Evolutionary conservation across 64 coral and sea anemone genomes (phyloP).

Genomic region (Pachyseris speciosa): DNA sequence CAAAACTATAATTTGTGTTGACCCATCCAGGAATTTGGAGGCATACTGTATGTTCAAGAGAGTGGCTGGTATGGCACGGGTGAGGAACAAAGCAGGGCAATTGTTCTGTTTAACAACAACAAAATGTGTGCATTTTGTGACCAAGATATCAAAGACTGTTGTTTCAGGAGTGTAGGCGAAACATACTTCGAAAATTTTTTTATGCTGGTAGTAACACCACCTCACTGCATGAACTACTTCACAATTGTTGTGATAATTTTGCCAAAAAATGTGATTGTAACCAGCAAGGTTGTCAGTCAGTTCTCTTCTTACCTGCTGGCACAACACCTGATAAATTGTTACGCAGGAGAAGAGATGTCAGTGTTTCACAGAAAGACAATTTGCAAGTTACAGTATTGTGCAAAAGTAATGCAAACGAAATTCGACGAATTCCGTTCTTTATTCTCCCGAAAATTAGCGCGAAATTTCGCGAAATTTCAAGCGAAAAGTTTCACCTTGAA

Average conservation of each 20-base stretch:
- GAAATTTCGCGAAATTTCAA: too few species aligned
- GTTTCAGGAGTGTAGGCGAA: constrained; percentile 8
- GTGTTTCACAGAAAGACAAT: constrained; percentile 10
- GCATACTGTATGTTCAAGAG: constrained; percentile 60
- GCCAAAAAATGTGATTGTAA: not conserved
- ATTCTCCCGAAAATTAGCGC: too few species aligned
- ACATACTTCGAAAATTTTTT: constrained; percentile 18
- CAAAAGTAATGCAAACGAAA: too few species aligned
- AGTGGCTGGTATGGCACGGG: constrained; percentile 45
- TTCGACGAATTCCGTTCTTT: too few species aligned
- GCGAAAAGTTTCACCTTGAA: too few species aligned
- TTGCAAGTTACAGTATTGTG: constrained; percentile 30
- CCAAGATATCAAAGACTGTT: constrained; percentile 45
- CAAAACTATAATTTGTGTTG: constrained; percentile 22
- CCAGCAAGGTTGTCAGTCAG: not conserved
- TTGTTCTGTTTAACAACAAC: constrained; percentile 38
- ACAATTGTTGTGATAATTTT: constrained; percentile 2
- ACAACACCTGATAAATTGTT: not conserved
- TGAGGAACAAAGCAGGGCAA: constrained; percentile 46
- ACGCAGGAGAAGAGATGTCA: too few species aligned
- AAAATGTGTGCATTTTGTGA: constrained; percentile 31
- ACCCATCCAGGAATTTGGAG: constrained; percentile 61
- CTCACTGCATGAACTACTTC: not conserved
- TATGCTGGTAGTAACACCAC: not conserved
- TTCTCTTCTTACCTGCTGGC: not conserved